These are phyloP conservation scores for Cryptocheilus praepositus DNA, from an alignment of 2,888 invertebrate species.

Conservation along the genomic window DNA sequence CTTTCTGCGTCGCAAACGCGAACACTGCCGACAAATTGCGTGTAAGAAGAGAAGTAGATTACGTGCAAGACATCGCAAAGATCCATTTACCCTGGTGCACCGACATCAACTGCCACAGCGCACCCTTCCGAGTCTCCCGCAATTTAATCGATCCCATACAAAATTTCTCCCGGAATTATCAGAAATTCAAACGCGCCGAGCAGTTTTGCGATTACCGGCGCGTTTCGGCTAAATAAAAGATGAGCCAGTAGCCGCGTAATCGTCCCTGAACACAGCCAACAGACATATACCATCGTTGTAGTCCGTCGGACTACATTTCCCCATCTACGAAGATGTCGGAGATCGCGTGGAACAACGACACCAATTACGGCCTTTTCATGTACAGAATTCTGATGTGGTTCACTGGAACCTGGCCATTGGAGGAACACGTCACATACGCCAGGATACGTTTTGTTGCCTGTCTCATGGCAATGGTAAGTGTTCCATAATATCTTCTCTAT, in stretches of 20 bases:
- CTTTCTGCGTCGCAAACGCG: too few relatives aligned
- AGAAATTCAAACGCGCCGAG: too few relatives aligned
- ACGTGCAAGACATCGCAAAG: too few relatives aligned
- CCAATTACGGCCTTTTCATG: constrained; percentile 17
- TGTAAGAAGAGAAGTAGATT: too few relatives aligned
- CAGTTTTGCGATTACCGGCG: not conserved
- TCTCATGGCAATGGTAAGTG: constrained; percentile 16
- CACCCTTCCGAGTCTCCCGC: too few relatives aligned
- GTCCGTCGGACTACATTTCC: too few relatives aligned
- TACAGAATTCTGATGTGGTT: constrained; percentile 22
- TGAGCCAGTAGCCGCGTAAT: not conserved
- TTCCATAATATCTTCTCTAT: not conserved
- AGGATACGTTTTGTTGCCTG: not conserved
- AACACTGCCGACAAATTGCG: too few relatives aligned
- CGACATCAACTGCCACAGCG: too few relatives aligned
- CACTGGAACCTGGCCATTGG: constrained; percentile 24
- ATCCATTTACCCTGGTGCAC: too few relatives aligned
- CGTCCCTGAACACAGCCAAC: not conserved
- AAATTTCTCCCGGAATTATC: too few relatives aligned
- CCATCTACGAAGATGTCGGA: not conserved
- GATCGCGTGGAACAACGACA: constrained; percentile 23
- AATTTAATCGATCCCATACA: too few relatives aligned
- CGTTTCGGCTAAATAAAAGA: constrained; percentile 4
- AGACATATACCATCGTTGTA: not conserved
- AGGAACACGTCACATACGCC: constrained; percentile 18